Percentiles rank a stretch among this genome's conserved stretches.
These are phyloP conservation scores for Aricia agestis DNA, from an alignment of 1,140 invertebrate genomes.

Conservation along the genomic window DNA sequence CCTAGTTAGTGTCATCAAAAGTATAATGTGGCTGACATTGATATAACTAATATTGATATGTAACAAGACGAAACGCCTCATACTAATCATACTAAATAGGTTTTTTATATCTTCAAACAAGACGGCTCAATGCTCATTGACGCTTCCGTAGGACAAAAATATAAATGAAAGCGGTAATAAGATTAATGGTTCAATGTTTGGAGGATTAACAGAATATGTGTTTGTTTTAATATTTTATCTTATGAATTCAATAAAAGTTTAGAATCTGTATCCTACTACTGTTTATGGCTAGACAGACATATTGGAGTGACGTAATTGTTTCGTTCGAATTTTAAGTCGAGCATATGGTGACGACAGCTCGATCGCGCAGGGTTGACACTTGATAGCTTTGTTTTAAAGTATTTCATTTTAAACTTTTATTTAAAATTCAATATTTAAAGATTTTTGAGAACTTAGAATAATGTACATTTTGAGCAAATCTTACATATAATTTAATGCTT, in stretches of 20 bases:
- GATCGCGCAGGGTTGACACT: constrained; percentile 46
- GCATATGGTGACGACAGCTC: constrained; percentile 47
- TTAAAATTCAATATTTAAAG: not conserved
- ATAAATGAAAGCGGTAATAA: too few relatives aligned
- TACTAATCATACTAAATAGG: not conserved
- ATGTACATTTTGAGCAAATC: not conserved
- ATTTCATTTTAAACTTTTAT: not conserved
- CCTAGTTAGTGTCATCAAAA: not conserved
- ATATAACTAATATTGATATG: not conserved
- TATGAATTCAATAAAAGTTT: not conserved
- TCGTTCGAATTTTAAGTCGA: constrained; percentile 38
- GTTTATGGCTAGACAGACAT: not conserved
- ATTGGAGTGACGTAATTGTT: constrained; percentile 54
- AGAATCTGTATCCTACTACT: not conserved
- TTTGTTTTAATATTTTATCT: not conserved
- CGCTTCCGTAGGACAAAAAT: too few relatives aligned
- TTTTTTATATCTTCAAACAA: not conserved
- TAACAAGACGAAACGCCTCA: not conserved
- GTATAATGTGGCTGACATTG: not conserved
- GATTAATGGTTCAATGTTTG: too few relatives aligned
- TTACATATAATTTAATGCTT: not conserved
- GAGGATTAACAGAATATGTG: too few relatives aligned
- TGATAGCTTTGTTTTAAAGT: not conserved
- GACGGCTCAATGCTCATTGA: not conserved
- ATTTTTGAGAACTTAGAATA: not conserved